These are phyloP conservation scores for Pygoscelis adeliae DNA, from an alignment of 2,113 vertebrate genomes.

Conservation along the genomic window DNA sequence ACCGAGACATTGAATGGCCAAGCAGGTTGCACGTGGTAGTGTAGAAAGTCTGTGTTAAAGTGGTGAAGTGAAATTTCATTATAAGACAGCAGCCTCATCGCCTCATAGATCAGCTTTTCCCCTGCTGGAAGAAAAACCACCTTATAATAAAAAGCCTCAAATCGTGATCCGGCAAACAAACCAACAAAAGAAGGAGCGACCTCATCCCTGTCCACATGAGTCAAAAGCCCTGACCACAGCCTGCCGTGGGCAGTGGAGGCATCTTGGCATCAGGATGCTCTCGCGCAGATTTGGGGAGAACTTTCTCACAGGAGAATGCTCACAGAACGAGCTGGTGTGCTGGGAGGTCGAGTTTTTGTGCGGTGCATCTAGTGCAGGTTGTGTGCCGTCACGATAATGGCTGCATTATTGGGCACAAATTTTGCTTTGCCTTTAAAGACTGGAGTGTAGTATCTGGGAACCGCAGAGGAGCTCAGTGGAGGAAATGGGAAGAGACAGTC, in stretches of 20 bases:
- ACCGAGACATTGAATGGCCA: background rate
- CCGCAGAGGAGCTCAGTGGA: background rate
- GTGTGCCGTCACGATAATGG: background rate
- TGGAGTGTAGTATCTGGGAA: background rate
- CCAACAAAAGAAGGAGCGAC: background rate
- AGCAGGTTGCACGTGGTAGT: background rate
- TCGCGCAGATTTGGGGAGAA: background rate
- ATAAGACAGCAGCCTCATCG: background rate
- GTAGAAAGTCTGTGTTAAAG: background rate
- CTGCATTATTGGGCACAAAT: fast-evolving
- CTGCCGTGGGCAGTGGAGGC: background rate
- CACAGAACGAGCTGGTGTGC: background rate
- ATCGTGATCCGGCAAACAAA: background rate
- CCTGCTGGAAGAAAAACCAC: background rate
- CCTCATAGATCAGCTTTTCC: background rate
- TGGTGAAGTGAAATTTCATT: background rate
- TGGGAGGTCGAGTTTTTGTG: background rate
- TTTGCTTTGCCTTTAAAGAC: background rate
- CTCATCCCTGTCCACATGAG: background rate
- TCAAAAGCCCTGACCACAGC: background rate
- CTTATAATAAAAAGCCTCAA: background rate
- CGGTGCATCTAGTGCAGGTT: background rate
- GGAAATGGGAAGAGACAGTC: background rate
- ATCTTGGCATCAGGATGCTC: background rate
- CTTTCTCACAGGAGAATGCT: background rate